phyloP scores from a whole-genome alignment of 2,797 vertebrate species.

The Anguilla marmorata region DNA sequence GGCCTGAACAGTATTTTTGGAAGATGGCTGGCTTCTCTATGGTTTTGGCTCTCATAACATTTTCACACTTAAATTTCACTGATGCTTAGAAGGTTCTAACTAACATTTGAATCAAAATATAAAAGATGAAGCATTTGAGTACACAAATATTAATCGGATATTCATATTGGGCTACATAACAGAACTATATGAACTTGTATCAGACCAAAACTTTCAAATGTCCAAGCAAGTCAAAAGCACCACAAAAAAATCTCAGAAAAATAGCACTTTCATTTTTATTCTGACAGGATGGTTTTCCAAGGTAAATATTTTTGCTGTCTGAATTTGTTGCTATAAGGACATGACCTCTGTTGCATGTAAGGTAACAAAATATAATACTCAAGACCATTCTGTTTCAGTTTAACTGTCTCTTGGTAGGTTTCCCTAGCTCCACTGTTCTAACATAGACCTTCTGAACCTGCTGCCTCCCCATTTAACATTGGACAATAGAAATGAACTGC shows the following conservation, averaged over 20 bases:
- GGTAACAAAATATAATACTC: background rate
- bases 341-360: background rate
- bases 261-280: background rate
- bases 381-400: background rate
- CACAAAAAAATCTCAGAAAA: background rate
- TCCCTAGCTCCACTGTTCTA: background rate
- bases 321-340: background rate
- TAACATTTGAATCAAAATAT: background rate
- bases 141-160: background rate
- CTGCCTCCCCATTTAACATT: background rate
- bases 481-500: background rate
- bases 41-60: background rate
- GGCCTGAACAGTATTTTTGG: background rate
- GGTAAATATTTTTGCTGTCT: too few relatives aligned
- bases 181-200: background rate
- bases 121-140: background rate
- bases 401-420: background rate
- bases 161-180: background rate
- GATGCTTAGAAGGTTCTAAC: background rate
- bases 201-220: background rate
- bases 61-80: background rate
- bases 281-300: background rate
- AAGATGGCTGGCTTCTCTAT: background rate
- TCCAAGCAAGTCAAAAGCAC: background rate
- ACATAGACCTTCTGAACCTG: background rate